Evolutionary conservation across 2,797 vertebrate genomes (phyloP).

Genomic region (Falco berigora): DNA sequence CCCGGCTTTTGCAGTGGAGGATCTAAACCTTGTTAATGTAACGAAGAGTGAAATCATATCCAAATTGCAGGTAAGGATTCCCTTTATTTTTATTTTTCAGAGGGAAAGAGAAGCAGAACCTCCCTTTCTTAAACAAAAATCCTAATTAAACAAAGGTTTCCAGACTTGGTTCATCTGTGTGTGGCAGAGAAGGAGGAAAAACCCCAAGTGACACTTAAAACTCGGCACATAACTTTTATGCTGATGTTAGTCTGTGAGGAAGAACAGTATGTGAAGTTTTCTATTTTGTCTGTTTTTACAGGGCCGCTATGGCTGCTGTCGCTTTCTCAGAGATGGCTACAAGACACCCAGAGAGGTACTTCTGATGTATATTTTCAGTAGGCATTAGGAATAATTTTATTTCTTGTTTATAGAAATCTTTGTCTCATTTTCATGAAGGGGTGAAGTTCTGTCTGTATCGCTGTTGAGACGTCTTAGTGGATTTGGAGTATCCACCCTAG

Average conservation of each 20-base stretch:
- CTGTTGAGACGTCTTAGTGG: neutral
- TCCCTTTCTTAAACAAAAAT: neutral
- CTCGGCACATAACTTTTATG: neutral
- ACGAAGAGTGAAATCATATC: constrained; percentile 96
- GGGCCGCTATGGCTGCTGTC: constrained; percentile 96
- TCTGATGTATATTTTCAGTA: constrained; percentile 7
- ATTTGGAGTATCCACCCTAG: neutral
- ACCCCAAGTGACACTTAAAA: neutral
- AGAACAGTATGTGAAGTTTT: neutral
- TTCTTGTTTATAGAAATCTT: neutral
- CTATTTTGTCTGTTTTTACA: constrained; percentile 35
- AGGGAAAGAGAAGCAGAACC: neutral
- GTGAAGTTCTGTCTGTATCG: neutral
- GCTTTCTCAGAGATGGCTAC: constrained; percentile 96
- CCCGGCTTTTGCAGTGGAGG: constrained; percentile 95
- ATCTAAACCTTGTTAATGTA: constrained; percentile 86
- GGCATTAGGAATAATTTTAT: neutral
- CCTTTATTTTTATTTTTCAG: neutral
- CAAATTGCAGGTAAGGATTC: constrained; percentile 86
- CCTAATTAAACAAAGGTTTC: neutral
- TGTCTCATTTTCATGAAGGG: neutral
- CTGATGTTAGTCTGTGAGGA: neutral
- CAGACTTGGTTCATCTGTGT: neutral
- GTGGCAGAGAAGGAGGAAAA: neutral
- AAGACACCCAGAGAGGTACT: constrained; percentile 93